Evolutionary conservation across 2,113 vertebrate species (phyloP).

Genomic region (Misgurnus mizolepis): DNA sequence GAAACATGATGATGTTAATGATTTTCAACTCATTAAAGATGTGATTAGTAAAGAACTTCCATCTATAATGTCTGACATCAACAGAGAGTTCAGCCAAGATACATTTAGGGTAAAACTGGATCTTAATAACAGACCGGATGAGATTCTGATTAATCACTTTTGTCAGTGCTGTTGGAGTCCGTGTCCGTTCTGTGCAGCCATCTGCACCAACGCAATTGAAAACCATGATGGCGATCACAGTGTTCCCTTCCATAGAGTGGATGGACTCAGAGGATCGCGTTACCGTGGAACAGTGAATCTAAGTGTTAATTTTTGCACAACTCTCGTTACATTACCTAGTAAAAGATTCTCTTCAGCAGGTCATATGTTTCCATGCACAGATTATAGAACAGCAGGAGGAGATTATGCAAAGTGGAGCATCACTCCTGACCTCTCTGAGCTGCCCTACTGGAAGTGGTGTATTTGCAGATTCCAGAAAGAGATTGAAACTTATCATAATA

Average conservation of each 20-base stretch:
- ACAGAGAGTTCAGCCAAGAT: background rate
- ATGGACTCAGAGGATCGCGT: accelerated
- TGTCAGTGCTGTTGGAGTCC: slow-evolving; percentile 11
- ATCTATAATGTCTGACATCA: background rate
- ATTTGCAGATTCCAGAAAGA: too few species aligned
- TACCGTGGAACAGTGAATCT: background rate
- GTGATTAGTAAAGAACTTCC: background rate
- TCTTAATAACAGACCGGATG: background rate
- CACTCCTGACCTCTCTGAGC: too few species aligned
- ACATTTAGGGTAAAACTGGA: background rate
- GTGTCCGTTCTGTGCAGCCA: background rate
- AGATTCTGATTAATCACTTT: background rate
- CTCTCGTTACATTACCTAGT: too few species aligned
- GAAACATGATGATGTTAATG: background rate
- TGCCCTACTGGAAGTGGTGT: too few species aligned
- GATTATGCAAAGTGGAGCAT: too few species aligned
- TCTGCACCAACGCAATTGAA: too few species aligned
- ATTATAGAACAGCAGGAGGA: too few species aligned
- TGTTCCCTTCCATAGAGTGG: background rate
- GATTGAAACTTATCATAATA: too few species aligned
- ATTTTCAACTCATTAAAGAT: background rate
- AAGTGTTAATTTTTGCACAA: background rate
- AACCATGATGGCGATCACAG: too few species aligned
- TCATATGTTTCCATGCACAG: too few species aligned
- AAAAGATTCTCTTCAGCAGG: too few species aligned